Evolutionary conservation across 37 sponge, comb jelly and placozoan genomes (phyloP).

Genomic region (Chondrilla cf. caribensis): DNA sequence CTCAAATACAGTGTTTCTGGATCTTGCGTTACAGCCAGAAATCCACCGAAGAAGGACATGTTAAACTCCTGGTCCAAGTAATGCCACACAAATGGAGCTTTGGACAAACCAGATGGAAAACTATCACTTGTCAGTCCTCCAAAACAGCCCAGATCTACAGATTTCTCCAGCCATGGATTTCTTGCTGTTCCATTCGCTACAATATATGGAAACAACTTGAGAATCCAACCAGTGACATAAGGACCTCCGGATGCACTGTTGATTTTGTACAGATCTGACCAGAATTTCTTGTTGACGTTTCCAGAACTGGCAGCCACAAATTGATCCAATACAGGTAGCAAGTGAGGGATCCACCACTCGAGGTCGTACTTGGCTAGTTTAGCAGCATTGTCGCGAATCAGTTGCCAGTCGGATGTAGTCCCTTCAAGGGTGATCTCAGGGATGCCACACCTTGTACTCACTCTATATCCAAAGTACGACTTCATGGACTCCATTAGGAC

Average conservation of each 20-base stretch:
- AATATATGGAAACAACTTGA: constrained; percentile 44
- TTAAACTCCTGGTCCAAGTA: background rate
- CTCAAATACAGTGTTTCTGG: constrained; percentile 26
- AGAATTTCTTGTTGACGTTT: constrained; percentile 39
- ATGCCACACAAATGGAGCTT: constrained; percentile 43
- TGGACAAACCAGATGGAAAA: constrained; percentile 39
- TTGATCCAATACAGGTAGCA: constrained; percentile 47
- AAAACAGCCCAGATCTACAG: background rate
- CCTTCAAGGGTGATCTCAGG: constrained; percentile 66
- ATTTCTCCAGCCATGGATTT: background rate
- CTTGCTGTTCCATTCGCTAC: background rate
- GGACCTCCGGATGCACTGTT: constrained; percentile 30
- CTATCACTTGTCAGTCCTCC: background rate
- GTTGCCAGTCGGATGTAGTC: constrained; percentile 49
- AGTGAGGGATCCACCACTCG: constrained; percentile 44
- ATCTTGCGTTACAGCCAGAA: constrained; percentile 49
- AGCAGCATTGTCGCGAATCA: constrained; percentile 34
- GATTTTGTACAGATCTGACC: constrained; percentile 42
- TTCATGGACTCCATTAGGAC: constrained; percentile 56
- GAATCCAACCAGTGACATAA: constrained; percentile 47
- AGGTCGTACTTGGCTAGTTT: constrained; percentile 40
- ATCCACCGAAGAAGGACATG: constrained; percentile 59
- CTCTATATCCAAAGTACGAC: constrained; percentile 36
- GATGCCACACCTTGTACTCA: constrained; percentile 45
- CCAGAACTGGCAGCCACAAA: constrained; percentile 57